Evolutionary conservation across 2,797 vertebrate species (phyloP), one percentile per base, ranked within the genome.

Genomic region (Anguilla pacifica): DNA sequence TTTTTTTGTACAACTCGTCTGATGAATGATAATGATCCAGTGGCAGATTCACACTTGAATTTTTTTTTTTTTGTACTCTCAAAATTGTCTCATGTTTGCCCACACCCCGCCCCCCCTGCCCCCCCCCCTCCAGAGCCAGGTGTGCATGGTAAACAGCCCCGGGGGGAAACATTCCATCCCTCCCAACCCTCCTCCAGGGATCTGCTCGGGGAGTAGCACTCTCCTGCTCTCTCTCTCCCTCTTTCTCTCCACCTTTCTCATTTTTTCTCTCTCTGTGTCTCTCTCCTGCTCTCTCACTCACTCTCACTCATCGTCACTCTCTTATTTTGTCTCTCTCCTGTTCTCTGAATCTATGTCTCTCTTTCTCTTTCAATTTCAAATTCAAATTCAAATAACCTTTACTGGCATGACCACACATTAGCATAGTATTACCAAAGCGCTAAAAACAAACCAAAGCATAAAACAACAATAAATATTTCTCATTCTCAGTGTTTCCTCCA

Each of bases 121-220:
- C 2, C 35, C 11, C 1, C 6, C 49, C 15, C 59, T 49, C 84
- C 39, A 70, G 61, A n/a, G 51, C 88, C 88, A 89, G 88, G 88
- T 89, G 88, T 86, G 84, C 77, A 57, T 7, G 15, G 61, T 83
- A 74, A 83, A 87, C 83, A 87, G 53, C 86, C 84, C 74, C 39
- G 2, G 51, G 86, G 39, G 57, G 55, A 11, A 53, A 19, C 86
- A 87, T 89, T 87, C 88, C 88, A 87, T n/a, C 28, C 61, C n/a
- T 19, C 86, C 31, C 49, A 55, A 81, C 81, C 4, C 87, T 72
- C 81, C 67, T 72, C 59, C 55, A 49, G 79, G 59, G 77, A 39
- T 46, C 79, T 83, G n/a, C 84, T 55, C 57, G 53, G 55, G 74
- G 77, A 85, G 31, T 7, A 19, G 6, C 61, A 0, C 25, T 70